Base-by-base conservation (phyloP, 2,888 invertebrate genomes). In the Sesia apiformis region DNA sequence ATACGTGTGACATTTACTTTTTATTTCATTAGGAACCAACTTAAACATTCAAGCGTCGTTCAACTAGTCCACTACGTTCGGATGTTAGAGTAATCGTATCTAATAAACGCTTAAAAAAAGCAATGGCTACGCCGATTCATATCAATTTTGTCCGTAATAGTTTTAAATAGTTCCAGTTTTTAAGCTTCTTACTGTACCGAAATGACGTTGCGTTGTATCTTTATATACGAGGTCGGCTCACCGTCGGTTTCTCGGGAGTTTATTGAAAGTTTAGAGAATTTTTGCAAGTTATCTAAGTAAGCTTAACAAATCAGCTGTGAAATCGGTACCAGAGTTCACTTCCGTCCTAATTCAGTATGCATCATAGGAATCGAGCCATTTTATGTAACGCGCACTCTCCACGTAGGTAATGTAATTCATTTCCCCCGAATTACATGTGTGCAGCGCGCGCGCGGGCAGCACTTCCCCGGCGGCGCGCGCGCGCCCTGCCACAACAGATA, bases 291-390 rank as follows among this genome's bases (percentile, higher is more conserved):
- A 80, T 82, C 81, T 84, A 79, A 81, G 72, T 87, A 86, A 87
- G 88, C 88, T 88, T 87, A 83, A 81, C 82, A 81, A 81, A 81
- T 83, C 88, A 84, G 83, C 86, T 85, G 84, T 85, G 85, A 85
- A 84, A 85, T 86, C 84, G 85, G 81, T 87, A 89, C 86, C 87
- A 88, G 85, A 85, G 76, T 86, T 87, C 88, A 89, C 88, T 88
- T 89, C 88, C 88, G 88, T 89, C 88, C 88, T 88, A 87, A 86
- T 78, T 86, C 88, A 88, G 85, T 86, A 87, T 74, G 88, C 88
- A 86, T 87, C 81, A 85, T 88, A 85, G 81, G 84, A 87, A 85
- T 88, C 88, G 88, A 89, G 88, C 88, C 88, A 89, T 89, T 89
- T 89, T 88, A 88, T 81, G 88, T 88, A 88, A 88, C 85, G 85